Evolutionary conservation across 1,140 invertebrate genomes (phyloP).

Genomic region (Spodoptera litura): DNA sequence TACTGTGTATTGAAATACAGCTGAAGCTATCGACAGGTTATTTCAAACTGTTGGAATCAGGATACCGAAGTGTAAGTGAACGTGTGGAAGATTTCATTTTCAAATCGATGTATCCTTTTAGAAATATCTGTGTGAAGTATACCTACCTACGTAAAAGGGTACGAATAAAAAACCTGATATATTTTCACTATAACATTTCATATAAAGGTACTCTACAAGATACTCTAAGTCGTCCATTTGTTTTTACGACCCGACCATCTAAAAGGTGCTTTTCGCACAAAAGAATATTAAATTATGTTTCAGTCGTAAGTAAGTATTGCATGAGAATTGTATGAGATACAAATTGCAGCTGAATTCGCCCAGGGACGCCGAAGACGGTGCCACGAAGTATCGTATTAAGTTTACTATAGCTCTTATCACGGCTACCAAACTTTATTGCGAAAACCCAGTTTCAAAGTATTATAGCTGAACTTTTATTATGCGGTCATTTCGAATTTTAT

Average conservation of each 20-base stretch:
- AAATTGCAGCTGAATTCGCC: constrained; percentile 36
- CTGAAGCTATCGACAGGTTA: background rate
- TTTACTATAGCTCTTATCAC: constrained; percentile 43
- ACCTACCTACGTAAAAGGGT: constrained; percentile 7
- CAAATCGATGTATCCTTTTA: too few relatives aligned
- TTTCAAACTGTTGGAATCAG: background rate
- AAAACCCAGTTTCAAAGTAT: constrained; percentile 46
- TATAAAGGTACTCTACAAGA: constrained; percentile 8
- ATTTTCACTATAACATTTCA: constrained; percentile 27
- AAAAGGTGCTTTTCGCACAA: constrained; percentile 23
- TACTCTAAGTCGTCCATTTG: constrained; percentile 11
- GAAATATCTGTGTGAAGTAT: too few relatives aligned
- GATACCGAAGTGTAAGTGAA: too few relatives aligned
- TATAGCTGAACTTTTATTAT: constrained; percentile 46
- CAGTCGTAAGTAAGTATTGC: constrained; percentile 16
- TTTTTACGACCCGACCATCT: constrained; percentile 38
- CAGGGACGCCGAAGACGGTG: background rate
- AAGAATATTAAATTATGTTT: constrained; percentile 29
- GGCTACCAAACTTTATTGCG: constrained; percentile 40
- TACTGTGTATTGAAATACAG: background rate
- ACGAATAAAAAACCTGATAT: constrained; percentile 35
- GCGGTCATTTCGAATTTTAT: constrained; percentile 37
- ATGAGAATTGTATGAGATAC: constrained; percentile 21
- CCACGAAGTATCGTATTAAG: constrained; percentile 36
- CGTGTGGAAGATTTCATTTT: too few relatives aligned